Conservation (phyloP, 2,888 invertebrate species). For the Bugulina stolonifera region DNA sequence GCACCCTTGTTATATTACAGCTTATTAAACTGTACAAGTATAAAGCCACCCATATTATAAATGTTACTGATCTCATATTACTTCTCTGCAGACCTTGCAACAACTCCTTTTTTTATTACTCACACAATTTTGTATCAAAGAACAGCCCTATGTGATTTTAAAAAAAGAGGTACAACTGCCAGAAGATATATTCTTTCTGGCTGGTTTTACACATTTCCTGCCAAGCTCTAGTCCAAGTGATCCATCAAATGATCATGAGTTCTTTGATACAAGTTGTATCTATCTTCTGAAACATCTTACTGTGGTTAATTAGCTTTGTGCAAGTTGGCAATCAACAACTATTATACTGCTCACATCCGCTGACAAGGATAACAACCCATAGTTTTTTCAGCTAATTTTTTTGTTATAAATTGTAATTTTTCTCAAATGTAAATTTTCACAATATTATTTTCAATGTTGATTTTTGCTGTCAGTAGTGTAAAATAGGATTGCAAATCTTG, state of each 20-base stretch:
- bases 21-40: too few species aligned
- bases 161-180: too few species aligned
- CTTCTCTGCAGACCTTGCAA: neutral
- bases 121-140: slow-evolving; percentile 11
- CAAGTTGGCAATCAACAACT: slow-evolving; percentile 20
- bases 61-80: too few species aligned
- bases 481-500: too few species aligned
- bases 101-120: neutral
- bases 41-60: too few species aligned
- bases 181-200: too few species aligned
- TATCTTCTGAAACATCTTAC: neutral
- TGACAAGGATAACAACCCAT: neutral
- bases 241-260: neutral
- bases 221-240: slow-evolving; percentile 16
- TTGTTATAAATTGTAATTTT: too few species aligned
- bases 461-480: neutral
- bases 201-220: neutral
- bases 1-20: too few species aligned
- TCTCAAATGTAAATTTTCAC: too few species aligned
- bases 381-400: too few species aligned
- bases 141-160: neutral
- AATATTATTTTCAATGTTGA: too few species aligned
- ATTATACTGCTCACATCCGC: neutral
- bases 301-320: slow-evolving; percentile 3
- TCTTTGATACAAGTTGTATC: slow-evolving; percentile 16